These are phyloP conservation scores for Amorpha juglandis DNA, from an alignment of 2,888 invertebrate species.

Conservation along the genomic window DNA sequence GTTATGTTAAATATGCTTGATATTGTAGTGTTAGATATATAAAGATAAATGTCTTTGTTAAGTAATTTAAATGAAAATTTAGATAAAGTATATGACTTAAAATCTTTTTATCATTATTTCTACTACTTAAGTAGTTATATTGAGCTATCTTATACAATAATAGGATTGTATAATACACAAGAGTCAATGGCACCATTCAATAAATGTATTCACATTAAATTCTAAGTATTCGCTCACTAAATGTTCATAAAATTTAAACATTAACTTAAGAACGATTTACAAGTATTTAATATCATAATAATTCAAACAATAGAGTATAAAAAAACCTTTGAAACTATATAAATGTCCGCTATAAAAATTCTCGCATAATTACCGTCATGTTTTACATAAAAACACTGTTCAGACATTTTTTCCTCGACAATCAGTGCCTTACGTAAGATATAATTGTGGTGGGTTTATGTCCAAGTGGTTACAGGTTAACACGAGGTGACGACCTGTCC, in stretches of 20 bases:
- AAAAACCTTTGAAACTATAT: conserved; percentile 4
- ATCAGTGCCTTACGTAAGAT: conserved; percentile 14
- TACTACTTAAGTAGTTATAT: too few relatives aligned
- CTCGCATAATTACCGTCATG: conserved; percentile 3
- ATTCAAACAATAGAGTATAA: background rate
- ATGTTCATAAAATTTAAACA: conserved; percentile 5
- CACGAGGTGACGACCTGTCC: conserved; percentile 21
- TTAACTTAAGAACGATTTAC: conserved; percentile 32
- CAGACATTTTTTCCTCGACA: conserved; percentile 17
- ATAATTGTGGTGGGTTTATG: conserved; percentile 18
- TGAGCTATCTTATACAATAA: too few relatives aligned
- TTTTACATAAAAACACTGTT: conserved; percentile 14
- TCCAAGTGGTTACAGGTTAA: conserved; percentile 9
- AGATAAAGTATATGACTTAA: too few relatives aligned
- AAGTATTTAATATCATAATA: background rate
- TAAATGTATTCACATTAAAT: background rate
- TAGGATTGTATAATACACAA: too few relatives aligned
- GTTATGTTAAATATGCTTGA: background rate
- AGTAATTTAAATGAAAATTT: too few relatives aligned
- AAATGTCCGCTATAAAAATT: conserved; percentile 16
- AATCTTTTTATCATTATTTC: too few relatives aligned
- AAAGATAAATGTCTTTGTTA: too few relatives aligned
- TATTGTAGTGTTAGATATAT: too few relatives aligned
- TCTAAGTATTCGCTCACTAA: background rate
- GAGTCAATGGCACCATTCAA: background rate